Evolutionary conservation across 2,888 invertebrate species (phyloP).

Genomic region (Stenolophus ochropezus): DNA sequence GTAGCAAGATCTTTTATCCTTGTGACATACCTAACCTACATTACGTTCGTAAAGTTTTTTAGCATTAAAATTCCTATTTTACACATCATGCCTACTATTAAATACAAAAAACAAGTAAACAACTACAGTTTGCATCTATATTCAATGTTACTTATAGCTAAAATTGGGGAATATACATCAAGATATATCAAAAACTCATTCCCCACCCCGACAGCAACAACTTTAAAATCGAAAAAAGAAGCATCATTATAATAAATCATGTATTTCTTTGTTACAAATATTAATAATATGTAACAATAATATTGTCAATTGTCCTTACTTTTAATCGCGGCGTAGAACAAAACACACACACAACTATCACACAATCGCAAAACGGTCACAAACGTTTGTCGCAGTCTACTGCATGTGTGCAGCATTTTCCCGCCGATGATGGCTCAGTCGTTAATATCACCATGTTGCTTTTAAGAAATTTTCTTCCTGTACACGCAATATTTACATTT

Average conservation of each 20-base stretch:
- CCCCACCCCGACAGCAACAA: constrained; percentile 55
- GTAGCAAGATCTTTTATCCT: constrained; percentile 41
- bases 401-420: constrained; percentile 48
- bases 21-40: constrained; percentile 65
- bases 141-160: constrained; percentile 12
- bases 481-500: background rate
- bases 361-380: constrained; percentile 68
- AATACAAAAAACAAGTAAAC: constrained; percentile 57
- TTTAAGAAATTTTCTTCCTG: too few relatives aligned
- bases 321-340: constrained; percentile 78
- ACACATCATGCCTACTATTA: constrained; percentile 56
- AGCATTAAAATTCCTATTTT: constrained; percentile 61
- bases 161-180: constrained; percentile 38
- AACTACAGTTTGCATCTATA: constrained; percentile 9
- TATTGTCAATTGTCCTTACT: constrained; percentile 63
- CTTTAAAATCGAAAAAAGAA: constrained; percentile 36
- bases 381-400: constrained; percentile 55
- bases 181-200: constrained; percentile 51
- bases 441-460: too few relatives aligned
- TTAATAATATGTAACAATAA: constrained; percentile 1
- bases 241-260: background rate
- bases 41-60: constrained; percentile 60
- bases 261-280: background rate
- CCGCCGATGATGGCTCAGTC: constrained; percentile 62
- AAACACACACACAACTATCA: constrained; percentile 76